These are phyloP conservation scores for Drosophila villosipedis DNA, from an alignment of 2,888 invertebrate species.

Conservation along the genomic window DNA sequence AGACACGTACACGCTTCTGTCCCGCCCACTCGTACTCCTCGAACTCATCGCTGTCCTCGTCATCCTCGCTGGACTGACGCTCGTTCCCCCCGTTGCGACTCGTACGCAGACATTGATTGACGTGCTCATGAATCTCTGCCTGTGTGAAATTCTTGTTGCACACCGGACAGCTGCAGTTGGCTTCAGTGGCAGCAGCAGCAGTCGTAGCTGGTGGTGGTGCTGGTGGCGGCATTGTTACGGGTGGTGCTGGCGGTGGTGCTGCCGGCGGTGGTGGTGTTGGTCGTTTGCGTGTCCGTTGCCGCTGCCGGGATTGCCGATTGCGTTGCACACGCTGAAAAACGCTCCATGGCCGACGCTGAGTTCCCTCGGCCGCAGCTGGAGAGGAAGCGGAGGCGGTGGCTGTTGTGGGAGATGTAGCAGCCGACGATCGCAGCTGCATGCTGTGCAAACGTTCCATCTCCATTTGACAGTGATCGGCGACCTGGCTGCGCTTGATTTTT, in stretches of 20 bases:
- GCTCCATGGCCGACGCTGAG: slow-evolving; percentile 87
- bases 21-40: slow-evolving; percentile 98
- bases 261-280: slow-evolving; percentile 52
- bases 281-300: slow-evolving; percentile 89
- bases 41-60: slow-evolving; percentile 89
- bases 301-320: slow-evolving; percentile 89
- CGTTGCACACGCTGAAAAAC: slow-evolving; percentile 91
- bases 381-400: slow-evolving; percentile 23
- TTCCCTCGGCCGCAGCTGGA: slow-evolving; percentile 9
- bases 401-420: neutral
- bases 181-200: slow-evolving; percentile 6
- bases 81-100: slow-evolving; percentile 67
- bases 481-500: slow-evolving; percentile 92
- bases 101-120: slow-evolving; percentile 88
- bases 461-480: slow-evolving; percentile 92
- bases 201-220: slow-evolving; percentile 27
- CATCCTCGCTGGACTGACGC: slow-evolving; percentile 86
- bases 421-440: slow-evolving; percentile 47
- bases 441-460: slow-evolving; percentile 90
- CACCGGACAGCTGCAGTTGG: slow-evolving; percentile 90
- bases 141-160: slow-evolving; percentile 90
- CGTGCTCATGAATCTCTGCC: slow-evolving; percentile 91
- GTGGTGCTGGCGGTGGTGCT: slow-evolving; percentile 11
- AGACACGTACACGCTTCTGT: slow-evolving; percentile 91
- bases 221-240: slow-evolving; percentile 4